Percentiles rank a stretch among this genome's conserved stretches.
Conservation (phyloP, 2,113 vertebrate genomes). For the Hydropotes inermis region DNA sequence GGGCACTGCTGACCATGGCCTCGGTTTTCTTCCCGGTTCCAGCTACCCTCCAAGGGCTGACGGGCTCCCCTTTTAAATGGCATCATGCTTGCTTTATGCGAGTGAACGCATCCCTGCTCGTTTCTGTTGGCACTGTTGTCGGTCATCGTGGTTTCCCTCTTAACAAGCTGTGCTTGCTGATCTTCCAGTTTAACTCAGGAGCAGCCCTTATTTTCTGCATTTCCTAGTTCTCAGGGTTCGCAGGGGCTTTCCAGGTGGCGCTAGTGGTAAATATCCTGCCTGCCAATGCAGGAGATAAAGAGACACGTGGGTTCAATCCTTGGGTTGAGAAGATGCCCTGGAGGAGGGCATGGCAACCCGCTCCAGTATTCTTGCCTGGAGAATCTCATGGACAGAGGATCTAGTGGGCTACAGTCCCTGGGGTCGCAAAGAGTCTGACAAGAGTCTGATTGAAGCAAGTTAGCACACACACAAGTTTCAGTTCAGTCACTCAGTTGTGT, state of each 20-base stretch:
- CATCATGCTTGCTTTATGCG: rapidly evolving
- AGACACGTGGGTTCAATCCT: not conserved
- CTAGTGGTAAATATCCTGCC: not conserved
- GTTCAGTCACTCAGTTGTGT: not conserved
- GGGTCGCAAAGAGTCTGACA: not conserved
- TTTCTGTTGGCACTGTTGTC: rapidly evolving
- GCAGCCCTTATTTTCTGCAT: not conserved
- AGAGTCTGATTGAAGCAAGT: not conserved
- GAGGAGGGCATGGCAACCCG: not conserved
- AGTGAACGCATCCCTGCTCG: rapidly evolving
- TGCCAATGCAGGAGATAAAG: not conserved
- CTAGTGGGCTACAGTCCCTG: not conserved
- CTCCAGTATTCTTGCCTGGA: not conserved
- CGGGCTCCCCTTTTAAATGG: rapidly evolving
- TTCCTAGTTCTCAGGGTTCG: not conserved
- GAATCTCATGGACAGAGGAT: not conserved
- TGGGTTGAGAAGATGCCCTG: not conserved
- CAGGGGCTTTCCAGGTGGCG: not conserved
- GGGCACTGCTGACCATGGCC: rapidly evolving
- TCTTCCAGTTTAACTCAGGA: not conserved
- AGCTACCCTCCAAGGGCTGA: not conserved
- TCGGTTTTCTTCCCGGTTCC: rapidly evolving
- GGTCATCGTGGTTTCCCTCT: rapidly evolving
- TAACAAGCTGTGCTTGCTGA: rapidly evolving
- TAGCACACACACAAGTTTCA: not conserved